phyloP scores from a whole-genome alignment of 2,113 vertebrate genomes.

The Bucco capensis region DNA sequence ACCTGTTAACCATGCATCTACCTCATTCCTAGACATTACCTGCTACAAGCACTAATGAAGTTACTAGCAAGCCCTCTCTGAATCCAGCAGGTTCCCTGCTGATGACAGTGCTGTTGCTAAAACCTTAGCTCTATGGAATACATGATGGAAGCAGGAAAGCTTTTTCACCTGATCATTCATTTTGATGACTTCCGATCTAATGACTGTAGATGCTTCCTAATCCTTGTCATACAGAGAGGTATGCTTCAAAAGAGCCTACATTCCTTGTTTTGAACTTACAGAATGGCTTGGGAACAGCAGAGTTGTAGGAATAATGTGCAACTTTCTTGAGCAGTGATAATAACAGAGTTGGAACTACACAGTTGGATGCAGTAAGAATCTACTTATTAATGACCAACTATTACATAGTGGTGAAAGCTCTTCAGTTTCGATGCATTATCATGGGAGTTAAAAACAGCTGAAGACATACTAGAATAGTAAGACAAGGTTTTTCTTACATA shows the following conservation, averaged over 20 bases:
- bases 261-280: neutral
- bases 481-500: neutral
- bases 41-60: neutral
- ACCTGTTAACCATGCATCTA: neutral
- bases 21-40: neutral
- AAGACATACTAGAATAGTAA: neutral
- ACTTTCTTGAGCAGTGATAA: neutral
- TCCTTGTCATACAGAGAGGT: neutral
- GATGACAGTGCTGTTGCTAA: neutral
- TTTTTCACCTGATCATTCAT: neutral
- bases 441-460: neutral
- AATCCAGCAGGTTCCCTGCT: neutral
- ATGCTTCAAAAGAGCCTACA: neutral
- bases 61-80: neutral
- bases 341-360: neutral
- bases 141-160: neutral
- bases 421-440: neutral
- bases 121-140: neutral
- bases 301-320: neutral
- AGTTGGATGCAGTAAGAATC: neutral
- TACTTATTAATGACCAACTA: neutral
- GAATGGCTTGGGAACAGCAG: neutral
- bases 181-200: neutral
- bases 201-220: neutral
- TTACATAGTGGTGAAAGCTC: neutral